A percentile compares a stretch with the other conserved stretches of the same genome.
Conservation (phyloP, 2,888 invertebrate species). For the Sminthurides aquaticus region DNA sequence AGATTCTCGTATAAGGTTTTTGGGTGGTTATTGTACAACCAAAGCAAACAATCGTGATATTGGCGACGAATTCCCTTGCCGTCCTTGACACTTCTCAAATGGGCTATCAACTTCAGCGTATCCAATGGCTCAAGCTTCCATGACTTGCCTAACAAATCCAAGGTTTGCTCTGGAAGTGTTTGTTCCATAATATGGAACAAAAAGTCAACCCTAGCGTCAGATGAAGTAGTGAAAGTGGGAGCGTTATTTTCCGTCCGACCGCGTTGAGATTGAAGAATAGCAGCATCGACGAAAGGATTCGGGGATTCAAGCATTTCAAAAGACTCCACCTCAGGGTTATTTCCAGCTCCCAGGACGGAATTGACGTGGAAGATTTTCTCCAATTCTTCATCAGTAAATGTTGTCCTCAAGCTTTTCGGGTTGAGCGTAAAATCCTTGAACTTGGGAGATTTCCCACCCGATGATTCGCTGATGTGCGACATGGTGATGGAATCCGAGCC, state of each 20-base stretch:
- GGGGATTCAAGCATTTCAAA: slow-evolving; percentile 9
- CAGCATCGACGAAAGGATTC: slow-evolving; percentile 19
- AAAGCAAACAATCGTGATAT: slow-evolving; percentile 31
- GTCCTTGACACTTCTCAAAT: slow-evolving; percentile 25
- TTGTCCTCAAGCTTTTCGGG: slow-evolving; percentile 6
- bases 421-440: slow-evolving; percentile 21
- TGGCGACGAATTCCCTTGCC: slow-evolving; percentile 34
- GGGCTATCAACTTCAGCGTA: slow-evolving; percentile 30
- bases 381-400: slow-evolving; percentile 14
- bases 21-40: slow-evolving; percentile 33
- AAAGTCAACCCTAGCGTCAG: slow-evolving; percentile 31
- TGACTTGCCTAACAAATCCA: slow-evolving; percentile 12
- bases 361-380: not conserved
- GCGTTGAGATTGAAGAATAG: slow-evolving; percentile 8
- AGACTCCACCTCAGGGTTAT: not conserved
- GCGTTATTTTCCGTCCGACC: slow-evolving; percentile 29
- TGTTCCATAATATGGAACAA: slow-evolving; percentile 33
- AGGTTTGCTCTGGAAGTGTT: slow-evolving; percentile 13
- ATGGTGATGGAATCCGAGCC: no score
- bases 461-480: no score
- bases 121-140: slow-evolving; percentile 25
- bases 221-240: slow-evolving; percentile 25
- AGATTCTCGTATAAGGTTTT: slow-evolving; percentile 30
- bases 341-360: not conserved
- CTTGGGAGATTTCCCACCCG: not conserved